These are phyloP conservation scores for Murina feae DNA, from an alignment of 2,113 vertebrate species.

Conservation along the genomic window DNA sequence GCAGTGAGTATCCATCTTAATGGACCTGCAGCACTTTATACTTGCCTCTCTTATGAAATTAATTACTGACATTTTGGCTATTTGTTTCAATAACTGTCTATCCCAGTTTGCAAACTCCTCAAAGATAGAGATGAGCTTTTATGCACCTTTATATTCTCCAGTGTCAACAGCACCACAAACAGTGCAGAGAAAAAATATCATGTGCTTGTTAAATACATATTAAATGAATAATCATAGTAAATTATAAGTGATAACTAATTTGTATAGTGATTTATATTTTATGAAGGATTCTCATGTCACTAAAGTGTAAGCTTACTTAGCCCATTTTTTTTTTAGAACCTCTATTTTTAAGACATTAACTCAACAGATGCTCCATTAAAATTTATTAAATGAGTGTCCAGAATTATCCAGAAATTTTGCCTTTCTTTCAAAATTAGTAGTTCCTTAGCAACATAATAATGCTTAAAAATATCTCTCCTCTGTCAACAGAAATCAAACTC, in stretches of 20 bases:
- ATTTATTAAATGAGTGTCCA: not conserved
- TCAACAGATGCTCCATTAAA: not conserved
- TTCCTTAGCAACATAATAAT: not conserved
- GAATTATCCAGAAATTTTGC: not conserved
- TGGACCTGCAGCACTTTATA: not conserved
- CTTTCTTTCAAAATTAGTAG: not conserved
- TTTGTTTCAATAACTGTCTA: not conserved
- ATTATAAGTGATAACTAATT: constrained; percentile 8
- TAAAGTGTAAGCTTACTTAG: not conserved
- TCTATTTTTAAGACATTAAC: not conserved
- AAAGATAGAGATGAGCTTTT: not conserved
- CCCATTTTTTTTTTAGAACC: not conserved
- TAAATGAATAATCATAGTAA: not conserved
- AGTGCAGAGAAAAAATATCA: not conserved
- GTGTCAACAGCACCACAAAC: not conserved
- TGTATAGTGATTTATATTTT: not conserved
- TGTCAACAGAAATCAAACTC: not conserved
- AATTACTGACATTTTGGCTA: not conserved
- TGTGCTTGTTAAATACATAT: not conserved
- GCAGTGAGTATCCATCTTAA: not conserved
- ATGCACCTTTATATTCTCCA: not conserved
- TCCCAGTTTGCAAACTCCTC: not conserved
- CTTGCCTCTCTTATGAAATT: not conserved
- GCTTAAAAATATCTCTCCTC: not conserved
- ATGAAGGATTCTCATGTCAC: not conserved